A percentile compares a stretch with the other conserved stretches of the same genome.
Evolutionary conservation across 2,888 invertebrate species (phyloP).

Genomic region (Sialis fuliginosa): DNA sequence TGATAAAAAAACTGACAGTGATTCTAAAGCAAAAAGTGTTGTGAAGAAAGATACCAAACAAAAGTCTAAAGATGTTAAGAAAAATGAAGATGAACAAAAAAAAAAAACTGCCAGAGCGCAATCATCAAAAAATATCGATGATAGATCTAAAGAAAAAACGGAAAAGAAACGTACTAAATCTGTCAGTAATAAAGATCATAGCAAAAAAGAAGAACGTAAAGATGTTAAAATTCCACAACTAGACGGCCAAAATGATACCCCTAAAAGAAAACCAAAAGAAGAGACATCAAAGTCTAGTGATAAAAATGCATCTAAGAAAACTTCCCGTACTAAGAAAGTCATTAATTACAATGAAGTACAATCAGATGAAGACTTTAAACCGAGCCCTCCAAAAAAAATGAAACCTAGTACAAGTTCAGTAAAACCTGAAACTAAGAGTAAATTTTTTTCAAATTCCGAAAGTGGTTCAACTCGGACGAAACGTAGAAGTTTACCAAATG

Average conservation of each 20-base stretch:
- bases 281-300: slow-evolving; percentile 1
- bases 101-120: slow-evolving; percentile 4
- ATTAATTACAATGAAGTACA: no score
- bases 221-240: no score
- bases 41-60: slow-evolving; percentile 3
- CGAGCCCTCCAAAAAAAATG: slow-evolving; percentile 2
- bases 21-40: neutral
- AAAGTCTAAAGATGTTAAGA: slow-evolving; percentile 7
- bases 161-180: no score
- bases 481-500: slow-evolving; percentile 12
- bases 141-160: neutral
- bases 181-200: no score
- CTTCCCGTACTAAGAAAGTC: no score
- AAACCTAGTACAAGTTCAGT: neutral
- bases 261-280: slow-evolving; percentile 1
- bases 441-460: slow-evolving; percentile 9
- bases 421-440: slow-evolving; percentile 5
- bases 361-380: no score
- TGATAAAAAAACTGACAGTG: no score
- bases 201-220: no score
- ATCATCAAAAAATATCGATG: slow-evolving; percentile 2
- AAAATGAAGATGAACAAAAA: slow-evolving; percentile 3
- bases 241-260: neutral
- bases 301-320: slow-evolving; percentile 2
- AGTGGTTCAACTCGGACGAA: neutral